A percentile compares a stretch with the other conserved stretches of the same genome.
These are phyloP conservation scores for Macaria liturata DNA, from an alignment of 2,888 invertebrate species.

Conservation along the genomic window DNA sequence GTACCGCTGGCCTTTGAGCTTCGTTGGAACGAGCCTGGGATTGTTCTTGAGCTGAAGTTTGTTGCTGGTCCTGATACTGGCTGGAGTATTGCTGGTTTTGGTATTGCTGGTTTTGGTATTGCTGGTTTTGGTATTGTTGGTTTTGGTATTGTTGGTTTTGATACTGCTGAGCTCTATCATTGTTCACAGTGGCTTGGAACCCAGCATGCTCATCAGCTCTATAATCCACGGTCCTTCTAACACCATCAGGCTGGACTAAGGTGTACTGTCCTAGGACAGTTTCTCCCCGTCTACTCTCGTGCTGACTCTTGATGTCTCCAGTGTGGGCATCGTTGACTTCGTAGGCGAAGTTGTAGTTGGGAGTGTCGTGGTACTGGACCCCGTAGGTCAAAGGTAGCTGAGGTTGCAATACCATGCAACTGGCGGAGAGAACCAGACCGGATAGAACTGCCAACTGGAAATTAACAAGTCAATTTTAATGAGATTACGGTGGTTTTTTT, in stretches of 20 bases:
- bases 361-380: conserved; percentile 48
- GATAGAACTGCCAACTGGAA: conserved; percentile 37
- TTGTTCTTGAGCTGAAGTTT: conserved; percentile 11
- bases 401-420: conserved; percentile 61
- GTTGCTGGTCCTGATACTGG: too few species aligned
- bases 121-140: too few species aligned
- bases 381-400: conserved; percentile 41
- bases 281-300: conserved; percentile 77
- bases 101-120: too few species aligned
- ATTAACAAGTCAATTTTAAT: conserved; percentile 19
- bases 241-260: conserved; percentile 80
- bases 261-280: conserved; percentile 81
- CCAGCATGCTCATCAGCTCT: conserved; percentile 79
- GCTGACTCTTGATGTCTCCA: conserved; percentile 81
- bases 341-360: conserved; percentile 81
- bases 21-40: conserved; percentile 18
- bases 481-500: too few species aligned
- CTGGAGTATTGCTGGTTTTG: too few species aligned
- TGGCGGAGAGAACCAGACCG: conserved; percentile 57
- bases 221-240: conserved; percentile 80
- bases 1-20: conserved; percentile 19
- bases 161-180: conserved; percentile 44
- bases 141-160: not conserved
- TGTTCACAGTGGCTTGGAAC: conserved; percentile 80
- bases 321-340: conserved; percentile 79